A percentile compares a stretch with the other conserved stretches of the same genome.
These are phyloP conservation scores for Rhadinocentrus ornatus DNA, from an alignment of 2,797 vertebrate genomes.

Conservation along the genomic window DNA sequence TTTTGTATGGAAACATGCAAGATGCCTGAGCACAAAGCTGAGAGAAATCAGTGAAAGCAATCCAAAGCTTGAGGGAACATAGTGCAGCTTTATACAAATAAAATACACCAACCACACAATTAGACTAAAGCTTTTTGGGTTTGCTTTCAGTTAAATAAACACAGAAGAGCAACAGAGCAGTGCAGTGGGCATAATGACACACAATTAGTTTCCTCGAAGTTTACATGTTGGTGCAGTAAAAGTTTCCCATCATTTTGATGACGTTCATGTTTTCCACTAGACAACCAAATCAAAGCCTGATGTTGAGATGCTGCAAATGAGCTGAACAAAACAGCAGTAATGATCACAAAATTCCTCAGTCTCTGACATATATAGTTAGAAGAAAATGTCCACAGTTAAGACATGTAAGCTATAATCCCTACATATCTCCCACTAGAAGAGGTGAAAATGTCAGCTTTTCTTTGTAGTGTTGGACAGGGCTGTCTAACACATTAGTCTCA, in stretches of 20 bases:
- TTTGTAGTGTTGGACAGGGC: no score
- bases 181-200: conserved; percentile 76
- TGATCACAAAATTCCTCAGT: not conserved
- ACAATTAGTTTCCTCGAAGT: conserved; percentile 78
- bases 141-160: conserved; percentile 82
- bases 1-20: conserved; percentile 45
- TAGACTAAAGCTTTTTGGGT: conserved; percentile 74
- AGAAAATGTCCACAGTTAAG: not conserved
- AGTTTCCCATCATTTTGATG: conserved; percentile 74
- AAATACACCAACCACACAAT: conserved; percentile 81
- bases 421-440: not conserved
- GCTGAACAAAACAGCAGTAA: conserved; percentile 27
- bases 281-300: conserved; percentile 45
- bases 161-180: conserved; percentile 68
- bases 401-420: not conserved
- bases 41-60: conserved; percentile 60
- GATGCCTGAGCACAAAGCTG: conserved; percentile 26
- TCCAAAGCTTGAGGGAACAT: conserved; percentile 72
- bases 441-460: no score
- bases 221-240: conserved; percentile 78
- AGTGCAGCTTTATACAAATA: conserved; percentile 74
- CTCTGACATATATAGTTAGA: not conserved
- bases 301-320: conserved; percentile 45
- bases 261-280: conserved; percentile 66
- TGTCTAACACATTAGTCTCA: no score